Percentiles rank a stretch among this genome's conserved stretches.
These are phyloP conservation scores for Drosophila tsacasi DNA, from an alignment of 1,140 invertebrate genomes.

Conservation along the genomic window DNA sequence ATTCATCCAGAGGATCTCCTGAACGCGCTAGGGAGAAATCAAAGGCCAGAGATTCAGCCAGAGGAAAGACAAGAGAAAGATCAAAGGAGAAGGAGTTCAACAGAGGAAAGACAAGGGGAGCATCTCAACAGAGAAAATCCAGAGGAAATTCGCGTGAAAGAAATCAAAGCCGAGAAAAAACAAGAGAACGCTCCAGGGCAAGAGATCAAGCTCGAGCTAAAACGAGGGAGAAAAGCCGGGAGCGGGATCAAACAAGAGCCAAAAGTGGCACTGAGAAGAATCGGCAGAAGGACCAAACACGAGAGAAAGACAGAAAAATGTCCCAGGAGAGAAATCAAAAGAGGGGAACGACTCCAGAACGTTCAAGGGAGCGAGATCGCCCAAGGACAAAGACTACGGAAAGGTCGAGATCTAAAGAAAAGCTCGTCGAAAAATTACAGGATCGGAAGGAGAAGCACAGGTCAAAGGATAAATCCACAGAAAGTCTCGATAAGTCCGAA, in stretches of 20 bases:
- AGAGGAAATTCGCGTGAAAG: constrained; percentile 3
- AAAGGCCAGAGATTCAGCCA: neutral
- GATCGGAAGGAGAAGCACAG: constrained; percentile 5
- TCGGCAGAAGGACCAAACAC: neutral
- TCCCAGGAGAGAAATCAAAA: neutral
- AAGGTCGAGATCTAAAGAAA: constrained; percentile 14
- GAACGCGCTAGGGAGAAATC: constrained; percentile 5
- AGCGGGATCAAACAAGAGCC: neutral
- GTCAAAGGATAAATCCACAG: constrained; percentile 11
- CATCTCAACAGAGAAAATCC: neutral
- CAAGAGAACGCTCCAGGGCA: neutral
- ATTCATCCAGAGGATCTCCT: neutral
- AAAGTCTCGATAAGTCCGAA: neutral
- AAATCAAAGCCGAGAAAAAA: neutral
- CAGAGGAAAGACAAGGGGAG: neutral
- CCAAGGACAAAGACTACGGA: neutral
- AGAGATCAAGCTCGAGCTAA: neutral
- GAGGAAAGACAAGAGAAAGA: neutral
- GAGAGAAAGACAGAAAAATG: neutral
- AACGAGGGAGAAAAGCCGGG: neutral
- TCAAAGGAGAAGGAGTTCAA: neutral
- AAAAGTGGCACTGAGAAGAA: neutral
- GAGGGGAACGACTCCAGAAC: neutral
- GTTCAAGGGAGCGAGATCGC: neutral
- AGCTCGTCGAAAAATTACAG: neutral